Base-by-base conservation (phyloP, 2,113 vertebrate genomes). In the Solea senegalensis region DNA sequence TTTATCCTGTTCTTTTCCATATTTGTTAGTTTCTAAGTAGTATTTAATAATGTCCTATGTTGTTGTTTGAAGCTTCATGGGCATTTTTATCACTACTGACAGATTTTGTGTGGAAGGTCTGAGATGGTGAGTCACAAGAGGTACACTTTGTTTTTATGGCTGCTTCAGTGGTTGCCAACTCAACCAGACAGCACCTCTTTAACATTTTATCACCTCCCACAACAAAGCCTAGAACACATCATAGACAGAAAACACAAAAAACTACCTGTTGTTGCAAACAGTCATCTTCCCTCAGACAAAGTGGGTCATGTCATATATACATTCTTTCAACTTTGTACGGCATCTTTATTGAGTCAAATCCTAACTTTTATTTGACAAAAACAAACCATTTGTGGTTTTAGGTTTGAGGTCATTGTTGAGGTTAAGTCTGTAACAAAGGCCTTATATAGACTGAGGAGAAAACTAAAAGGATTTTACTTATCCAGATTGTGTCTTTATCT, bases 121-220 rank as follows among this genome's bases (percentile, higher is more conserved):
- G n/a, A 34, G n/a, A 56, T 8, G 15, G 43, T 53, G 66, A 78
- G 52, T 78, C 71, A 74, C 15, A 0, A 54, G 62, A 39, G 13
- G 27, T 58, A 54, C 8, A 46, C 51, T 54, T 61, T 68, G 44
- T 60, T 59, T 50, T 71, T 1, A 16, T 49, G 60, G 34, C 5
- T 34, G 34, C 34, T 34, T 34, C 34, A 34, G 34, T 34, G 34
- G 34, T 50, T 78, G 57, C 52, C 67, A 76, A 15, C 4, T 16
- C 49, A 4, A 58, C 54, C 60, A 69, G 59, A 69, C 49, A 16
- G 26, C 21, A 4, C 8, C 63, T 68, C 46, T 59, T n/a, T 54
- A 50, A 55, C 61, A 40, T 48, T 34, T 7, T 59, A 62, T 28
- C 57, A 28, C 48, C 67, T 66, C 55, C 50, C 63, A 59, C 65